A percentile compares a stretch with the other conserved stretches of the same genome.
These are phyloP conservation scores for Pseudomugil tenellus DNA, from an alignment of 2,797 vertebrate species.

Conservation along the genomic window DNA sequence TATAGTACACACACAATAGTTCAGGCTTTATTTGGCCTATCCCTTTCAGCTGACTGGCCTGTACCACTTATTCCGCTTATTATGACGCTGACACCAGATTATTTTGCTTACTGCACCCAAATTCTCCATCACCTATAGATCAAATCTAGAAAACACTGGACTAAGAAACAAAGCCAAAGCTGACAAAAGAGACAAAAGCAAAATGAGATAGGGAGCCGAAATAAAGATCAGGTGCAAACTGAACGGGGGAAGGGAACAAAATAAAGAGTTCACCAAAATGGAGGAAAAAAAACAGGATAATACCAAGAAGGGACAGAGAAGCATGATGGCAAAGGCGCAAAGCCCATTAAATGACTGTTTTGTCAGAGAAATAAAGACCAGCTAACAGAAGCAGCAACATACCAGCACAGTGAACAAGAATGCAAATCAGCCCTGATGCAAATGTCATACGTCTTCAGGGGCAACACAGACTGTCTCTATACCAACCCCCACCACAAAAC, in stretches of 20 bases:
- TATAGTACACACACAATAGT: slow-evolving; percentile 35
- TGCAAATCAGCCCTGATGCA: slow-evolving; percentile 81
- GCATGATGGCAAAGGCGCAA: slow-evolving; percentile 39
- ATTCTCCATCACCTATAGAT: slow-evolving; percentile 48
- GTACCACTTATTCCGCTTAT: slow-evolving; percentile 62
- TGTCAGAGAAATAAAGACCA: slow-evolving; percentile 63
- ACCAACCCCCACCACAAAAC: slow-evolving; percentile 53
- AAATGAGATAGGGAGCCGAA: slow-evolving; percentile 48
- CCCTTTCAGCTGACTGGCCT: slow-evolving; percentile 61
- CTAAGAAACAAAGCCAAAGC: slow-evolving; percentile 46
- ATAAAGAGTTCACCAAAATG: slow-evolving; percentile 10
- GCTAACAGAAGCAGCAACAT: slow-evolving; percentile 68
- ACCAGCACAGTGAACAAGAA: slow-evolving; percentile 69
- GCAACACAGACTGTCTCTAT: slow-evolving; percentile 75
- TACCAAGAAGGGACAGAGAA: slow-evolving; percentile 33
- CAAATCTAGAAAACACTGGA: slow-evolving; percentile 40
- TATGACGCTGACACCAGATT: slow-evolving; percentile 60
- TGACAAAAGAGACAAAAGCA: slow-evolving; percentile 64
- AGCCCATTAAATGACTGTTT: slow-evolving; percentile 61
- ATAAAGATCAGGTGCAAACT: slow-evolving; percentile 33
- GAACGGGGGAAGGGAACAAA: slow-evolving; percentile 38
- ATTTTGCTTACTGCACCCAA: slow-evolving; percentile 68
- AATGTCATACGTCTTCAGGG: slow-evolving; percentile 74
- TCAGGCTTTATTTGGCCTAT: slow-evolving; percentile 42
- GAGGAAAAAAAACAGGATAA: slow-evolving; percentile 8